Conservation (phyloP, 2,113 vertebrate species). For the Tamias sibiricus region DNA sequence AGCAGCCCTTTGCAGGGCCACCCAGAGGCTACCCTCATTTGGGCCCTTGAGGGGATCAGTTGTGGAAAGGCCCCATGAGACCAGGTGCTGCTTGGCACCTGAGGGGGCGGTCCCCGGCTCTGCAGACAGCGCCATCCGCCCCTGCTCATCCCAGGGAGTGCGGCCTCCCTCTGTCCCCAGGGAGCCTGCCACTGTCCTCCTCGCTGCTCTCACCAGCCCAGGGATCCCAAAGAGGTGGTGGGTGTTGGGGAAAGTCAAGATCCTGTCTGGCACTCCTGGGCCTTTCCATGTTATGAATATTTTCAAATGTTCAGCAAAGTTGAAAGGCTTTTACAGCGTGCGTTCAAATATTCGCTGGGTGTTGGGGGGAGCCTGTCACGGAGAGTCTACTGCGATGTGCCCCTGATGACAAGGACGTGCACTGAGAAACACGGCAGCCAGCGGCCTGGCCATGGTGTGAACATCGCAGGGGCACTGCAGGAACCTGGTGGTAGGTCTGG, state of each 20-base stretch:
- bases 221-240: neutral
- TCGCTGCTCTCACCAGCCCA: neutral
- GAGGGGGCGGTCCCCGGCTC: neutral
- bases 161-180: neutral
- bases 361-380: too few species aligned
- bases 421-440: neutral
- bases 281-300: neutral
- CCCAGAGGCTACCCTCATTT: neutral
- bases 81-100: neutral
- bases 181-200: neutral
- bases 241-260: neutral
- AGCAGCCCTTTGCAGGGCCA: too few species aligned
- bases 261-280: neutral
- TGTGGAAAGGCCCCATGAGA: neutral
- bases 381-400: neutral
- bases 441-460: neutral
- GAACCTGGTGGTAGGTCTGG: neutral
- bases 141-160: neutral
- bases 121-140: neutral
- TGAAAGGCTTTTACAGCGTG: neutral
- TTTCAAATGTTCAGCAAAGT: neutral
- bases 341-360: neutral
- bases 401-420: neutral
- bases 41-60: neutral
- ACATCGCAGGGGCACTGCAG: neutral